Conservation (phyloP, 2,797 vertebrate genomes). For the Falco columbarius region DNA sequence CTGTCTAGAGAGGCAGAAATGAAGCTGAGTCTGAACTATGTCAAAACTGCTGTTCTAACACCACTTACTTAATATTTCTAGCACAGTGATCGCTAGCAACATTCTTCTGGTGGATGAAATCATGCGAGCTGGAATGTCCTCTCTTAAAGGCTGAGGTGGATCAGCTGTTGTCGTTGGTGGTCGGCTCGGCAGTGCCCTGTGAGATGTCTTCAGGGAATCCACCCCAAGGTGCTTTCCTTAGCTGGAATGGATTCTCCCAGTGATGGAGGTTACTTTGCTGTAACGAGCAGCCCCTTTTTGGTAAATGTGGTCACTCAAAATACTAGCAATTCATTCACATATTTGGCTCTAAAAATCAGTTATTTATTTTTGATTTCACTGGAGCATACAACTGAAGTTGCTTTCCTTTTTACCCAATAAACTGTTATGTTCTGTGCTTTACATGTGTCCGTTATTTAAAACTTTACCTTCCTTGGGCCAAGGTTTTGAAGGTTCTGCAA, state of each 20-base stretch:
- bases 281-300: not conserved
- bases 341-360: conserved; percentile 64
- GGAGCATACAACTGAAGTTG: conserved; percentile 71
- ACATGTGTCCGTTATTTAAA: not conserved
- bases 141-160: conserved; percentile 89
- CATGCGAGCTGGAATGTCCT: conserved; percentile 97
- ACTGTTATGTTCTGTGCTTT: conserved; percentile 46
- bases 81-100: conserved; percentile 97
- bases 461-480: too few relatives aligned
- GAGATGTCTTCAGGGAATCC: not conserved
- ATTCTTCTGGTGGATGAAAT: conserved; percentile 98
- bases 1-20: not conserved
- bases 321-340: conserved; percentile 36
- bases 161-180: not conserved
- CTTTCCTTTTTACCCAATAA: conserved; percentile 83
- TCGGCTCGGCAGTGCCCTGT: not conserved
- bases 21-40: not conserved
- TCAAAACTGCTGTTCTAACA: not conserved
- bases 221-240: not conserved
- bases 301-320: not conserved
- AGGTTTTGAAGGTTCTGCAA: not conserved
- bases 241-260: conserved; percentile 32
- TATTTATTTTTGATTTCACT: conserved; percentile 84
- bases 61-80: conserved; percentile 50
- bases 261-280: not conserved